Conservation (phyloP, 2,113 vertebrate species). For the Oncorhynchus mykiss region DNA sequence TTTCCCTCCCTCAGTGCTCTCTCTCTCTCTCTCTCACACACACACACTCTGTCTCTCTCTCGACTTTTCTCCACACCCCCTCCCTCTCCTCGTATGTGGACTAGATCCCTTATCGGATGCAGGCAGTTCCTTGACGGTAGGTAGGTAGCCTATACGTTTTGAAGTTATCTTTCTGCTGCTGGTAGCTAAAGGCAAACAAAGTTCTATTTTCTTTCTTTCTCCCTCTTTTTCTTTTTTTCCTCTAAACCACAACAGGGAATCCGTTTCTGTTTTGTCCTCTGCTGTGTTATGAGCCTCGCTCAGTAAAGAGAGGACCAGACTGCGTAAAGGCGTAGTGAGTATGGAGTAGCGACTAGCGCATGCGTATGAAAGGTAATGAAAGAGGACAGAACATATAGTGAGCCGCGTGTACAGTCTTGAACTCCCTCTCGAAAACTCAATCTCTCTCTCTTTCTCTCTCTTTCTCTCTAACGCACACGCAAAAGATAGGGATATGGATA, state of each 20-base stretch:
- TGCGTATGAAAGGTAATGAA: neutral
- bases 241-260: slow-evolving; percentile 41
- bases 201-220: slow-evolving; percentile 50
- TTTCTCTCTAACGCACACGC: too few species aligned
- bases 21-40: slow-evolving; percentile 57
- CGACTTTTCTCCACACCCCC: slow-evolving; percentile 61
- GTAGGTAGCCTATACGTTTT: slow-evolving; percentile 50
- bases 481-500: too few species aligned
- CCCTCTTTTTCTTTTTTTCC: slow-evolving; percentile 32
- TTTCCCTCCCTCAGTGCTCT: slow-evolving; percentile 63
- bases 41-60: slow-evolving; percentile 56
- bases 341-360: neutral
- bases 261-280: neutral
- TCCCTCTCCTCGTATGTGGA: slow-evolving; percentile 57
- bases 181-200: slow-evolving; percentile 59
- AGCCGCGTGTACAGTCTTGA: neutral
- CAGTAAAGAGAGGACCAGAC: slow-evolving; percentile 24
- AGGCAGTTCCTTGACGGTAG: slow-evolving; percentile 55
- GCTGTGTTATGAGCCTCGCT: slow-evolving; percentile 26
- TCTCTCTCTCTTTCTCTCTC: too few species aligned
- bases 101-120: slow-evolving; percentile 72
- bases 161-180: slow-evolving; percentile 62
- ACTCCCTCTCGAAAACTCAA: neutral
- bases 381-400: too few species aligned
- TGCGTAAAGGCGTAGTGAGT: slow-evolving; percentile 9